Base-by-base conservation (phyloP, 2,888 invertebrate species). In the Meliscaeva auricollis region DNA sequence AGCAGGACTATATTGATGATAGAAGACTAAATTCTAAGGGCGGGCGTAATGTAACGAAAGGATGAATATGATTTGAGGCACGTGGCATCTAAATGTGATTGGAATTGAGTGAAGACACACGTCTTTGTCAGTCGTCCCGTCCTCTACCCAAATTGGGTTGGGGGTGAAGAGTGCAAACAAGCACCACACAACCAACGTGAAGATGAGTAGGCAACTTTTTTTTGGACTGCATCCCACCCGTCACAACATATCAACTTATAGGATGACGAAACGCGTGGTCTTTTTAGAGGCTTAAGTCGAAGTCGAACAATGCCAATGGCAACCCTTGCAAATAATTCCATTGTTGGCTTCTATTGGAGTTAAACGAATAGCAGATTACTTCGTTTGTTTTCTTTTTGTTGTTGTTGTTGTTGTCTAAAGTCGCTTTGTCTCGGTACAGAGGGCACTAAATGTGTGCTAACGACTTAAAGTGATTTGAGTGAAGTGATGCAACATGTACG, bases 21-120 rank as follows among this genome's bases (percentile, higher is more conserved):
- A 60, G 52, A 68, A 22, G 38, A 62, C 15, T 62, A 48, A n/a
- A 5, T 13, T 69, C 5, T 3, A 20, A 54, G 66, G 76, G 82
- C 73, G 82, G 32, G 60, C 41, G 72, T 72, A 69, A 68, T 77
- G 77, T 85, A 78, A 79, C 70, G 76, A 79, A 60, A 87, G 87
- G 87, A 88, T 87, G 88, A 79, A 87, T 87, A 87, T 88, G 88
- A 88, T 87, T 87, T 80, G 84, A 38, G 82, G 73, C 88, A 88
- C 88, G 88, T 88, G 88, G 87, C 87, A 30, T 82, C 74, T 87
- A 87, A 87, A 88, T 88, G 88, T 88, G 88, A 88, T 88, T 88
- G 88, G 87, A 87, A 88, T 88, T 88, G 84, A 88, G 88, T 88
- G 88, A 78, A 72, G 80, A 83, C 83, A 85, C 87, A 87, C 84